Percentiles rank a stretch among this genome's conserved stretches.
Conservation (phyloP, 2,113 vertebrate species). For the Maccullochella peelii region DNA sequence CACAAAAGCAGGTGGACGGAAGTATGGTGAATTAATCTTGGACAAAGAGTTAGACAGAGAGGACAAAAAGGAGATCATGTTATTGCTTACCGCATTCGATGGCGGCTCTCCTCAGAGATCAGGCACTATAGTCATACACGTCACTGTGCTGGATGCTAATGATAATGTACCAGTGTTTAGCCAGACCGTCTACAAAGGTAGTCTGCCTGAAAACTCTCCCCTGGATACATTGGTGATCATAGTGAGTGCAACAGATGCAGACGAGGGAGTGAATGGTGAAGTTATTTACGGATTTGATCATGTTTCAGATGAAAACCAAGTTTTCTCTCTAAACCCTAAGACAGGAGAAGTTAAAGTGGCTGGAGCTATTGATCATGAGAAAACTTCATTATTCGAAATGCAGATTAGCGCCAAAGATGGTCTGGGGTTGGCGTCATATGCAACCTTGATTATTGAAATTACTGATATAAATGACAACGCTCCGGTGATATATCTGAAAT, state of each 20-base stretch:
- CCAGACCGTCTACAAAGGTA: slow-evolving; percentile 64
- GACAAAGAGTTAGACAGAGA: slow-evolving; percentile 73
- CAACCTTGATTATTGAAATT: slow-evolving; percentile 74
- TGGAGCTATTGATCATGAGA: slow-evolving; percentile 80
- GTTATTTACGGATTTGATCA: slow-evolving; percentile 80
- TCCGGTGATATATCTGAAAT: slow-evolving; percentile 80
- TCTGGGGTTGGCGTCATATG: slow-evolving; percentile 70
- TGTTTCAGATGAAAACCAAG: slow-evolving; percentile 62
- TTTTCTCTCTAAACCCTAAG: slow-evolving; percentile 66
- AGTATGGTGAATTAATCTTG: slow-evolving; percentile 73
- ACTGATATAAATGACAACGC: slow-evolving; percentile 86
- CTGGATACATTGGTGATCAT: slow-evolving; percentile 57
- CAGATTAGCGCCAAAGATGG: slow-evolving; percentile 83
- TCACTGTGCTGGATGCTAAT: slow-evolving; percentile 77
- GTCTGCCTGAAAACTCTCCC: slow-evolving; percentile 68
- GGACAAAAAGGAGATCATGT: not conserved
- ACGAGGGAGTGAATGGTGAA: slow-evolving; percentile 80
- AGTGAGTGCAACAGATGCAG: slow-evolving; percentile 82
- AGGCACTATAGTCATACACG: slow-evolving; percentile 66
- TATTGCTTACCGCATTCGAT: slow-evolving; percentile 71
- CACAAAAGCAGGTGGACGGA: slow-evolving; percentile 58
- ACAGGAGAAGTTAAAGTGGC: slow-evolving; percentile 45
- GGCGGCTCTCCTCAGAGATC: slow-evolving; percentile 76
- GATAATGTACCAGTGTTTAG: slow-evolving; percentile 81
- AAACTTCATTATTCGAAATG: slow-evolving; percentile 60